Percentiles rank a stretch among this genome's conserved stretches.
Conservation (phyloP, 2,797 vertebrate species). For the Brachyrhaphis roseni region DNA sequence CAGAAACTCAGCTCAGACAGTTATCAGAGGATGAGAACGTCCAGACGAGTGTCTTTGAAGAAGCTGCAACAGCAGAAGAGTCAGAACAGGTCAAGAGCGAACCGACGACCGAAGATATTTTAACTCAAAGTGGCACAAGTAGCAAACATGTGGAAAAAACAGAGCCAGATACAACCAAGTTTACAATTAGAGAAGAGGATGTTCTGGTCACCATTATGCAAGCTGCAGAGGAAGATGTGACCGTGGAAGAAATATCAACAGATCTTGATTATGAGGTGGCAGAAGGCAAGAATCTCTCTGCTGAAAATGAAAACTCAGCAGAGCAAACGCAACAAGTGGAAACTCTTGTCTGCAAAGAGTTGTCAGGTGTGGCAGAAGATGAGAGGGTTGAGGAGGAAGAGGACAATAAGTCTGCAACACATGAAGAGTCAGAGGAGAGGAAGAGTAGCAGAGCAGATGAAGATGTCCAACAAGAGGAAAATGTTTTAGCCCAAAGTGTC, state of each 20-base stretch:
- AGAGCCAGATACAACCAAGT: neutral
- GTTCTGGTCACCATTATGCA: constrained; percentile 1
- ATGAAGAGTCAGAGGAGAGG: neutral
- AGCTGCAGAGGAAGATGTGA: constrained; percentile 7
- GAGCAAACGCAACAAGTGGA: neutral
- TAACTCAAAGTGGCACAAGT: neutral
- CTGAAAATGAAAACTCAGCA: constrained; percentile 6
- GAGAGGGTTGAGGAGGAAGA: constrained; percentile 16
- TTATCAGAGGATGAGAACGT: neutral
- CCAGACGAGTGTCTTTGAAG: neutral
- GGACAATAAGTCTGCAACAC: neutral
- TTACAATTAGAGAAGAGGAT: constrained; percentile 23
- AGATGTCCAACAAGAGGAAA: neutral
- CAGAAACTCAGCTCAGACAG: constrained; percentile 3
- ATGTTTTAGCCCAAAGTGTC: neutral
- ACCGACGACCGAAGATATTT: neutral
- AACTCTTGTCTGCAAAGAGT: neutral
- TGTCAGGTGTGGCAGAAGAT: neutral
- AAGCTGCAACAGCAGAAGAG: neutral
- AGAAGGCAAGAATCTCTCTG: neutral
- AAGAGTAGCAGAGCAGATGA: neutral
- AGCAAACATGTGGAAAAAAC: neutral
- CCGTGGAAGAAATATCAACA: neutral
- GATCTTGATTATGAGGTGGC: constrained; percentile 8
- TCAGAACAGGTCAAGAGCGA: neutral